phyloP scores from a whole-genome alignment of 2,797 vertebrate species.

The Poeciliopsis presidionis region DNA sequence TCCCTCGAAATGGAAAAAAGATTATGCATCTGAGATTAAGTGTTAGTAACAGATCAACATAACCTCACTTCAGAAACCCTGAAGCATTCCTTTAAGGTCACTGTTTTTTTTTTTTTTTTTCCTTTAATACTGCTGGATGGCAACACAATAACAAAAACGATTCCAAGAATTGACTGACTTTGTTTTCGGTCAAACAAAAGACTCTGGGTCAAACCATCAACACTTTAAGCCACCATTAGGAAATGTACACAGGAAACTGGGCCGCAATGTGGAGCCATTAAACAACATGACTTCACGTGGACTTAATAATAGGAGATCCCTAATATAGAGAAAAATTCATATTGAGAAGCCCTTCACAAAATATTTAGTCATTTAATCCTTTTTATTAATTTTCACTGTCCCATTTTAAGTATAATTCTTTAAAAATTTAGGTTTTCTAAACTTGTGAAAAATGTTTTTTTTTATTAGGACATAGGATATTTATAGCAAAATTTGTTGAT shows the following conservation, averaged over 20 bases:
- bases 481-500: background rate
- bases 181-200: slow-evolving; percentile 56
- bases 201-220: slow-evolving; percentile 55
- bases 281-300: background rate
- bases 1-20: background rate
- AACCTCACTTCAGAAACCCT: background rate
- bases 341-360: background rate
- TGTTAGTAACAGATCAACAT: background rate
- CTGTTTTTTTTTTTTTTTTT: background rate
- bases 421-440: background rate
- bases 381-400: background rate
- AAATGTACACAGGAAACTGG: slow-evolving; percentile 1
- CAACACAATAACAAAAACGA: slow-evolving; percentile 18
- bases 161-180: slow-evolving; percentile 21
- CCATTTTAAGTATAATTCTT: background rate
- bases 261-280: background rate
- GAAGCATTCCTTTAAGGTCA: background rate
- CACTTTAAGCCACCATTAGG: slow-evolving; percentile 20
- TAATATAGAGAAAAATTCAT: slow-evolving; percentile 1
- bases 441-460: background rate
- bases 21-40: background rate
- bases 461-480: background rate
- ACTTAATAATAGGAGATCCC: slow-evolving; percentile 8
- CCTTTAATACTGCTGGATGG: background rate
- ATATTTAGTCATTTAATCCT: background rate